These are phyloP conservation scores for Australoheros facetus DNA, from an alignment of 2,797 vertebrate genomes.

Conservation along the genomic window DNA sequence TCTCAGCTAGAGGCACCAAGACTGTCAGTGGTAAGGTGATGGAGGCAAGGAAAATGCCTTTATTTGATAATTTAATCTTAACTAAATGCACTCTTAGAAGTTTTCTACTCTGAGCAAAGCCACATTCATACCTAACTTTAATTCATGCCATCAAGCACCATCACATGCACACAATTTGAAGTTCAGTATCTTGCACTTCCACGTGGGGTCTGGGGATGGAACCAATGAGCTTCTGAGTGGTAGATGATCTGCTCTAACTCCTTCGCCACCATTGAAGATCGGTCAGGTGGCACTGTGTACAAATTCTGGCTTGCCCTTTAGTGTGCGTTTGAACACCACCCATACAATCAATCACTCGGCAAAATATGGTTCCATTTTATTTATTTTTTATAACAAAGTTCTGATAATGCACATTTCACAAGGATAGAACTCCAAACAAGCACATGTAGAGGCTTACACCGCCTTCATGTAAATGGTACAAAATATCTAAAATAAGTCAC, in stretches of 20 bases:
- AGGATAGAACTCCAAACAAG: conserved; percentile 67
- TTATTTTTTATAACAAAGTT: conserved; percentile 78
- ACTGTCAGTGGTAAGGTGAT: neutral
- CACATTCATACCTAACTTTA: neutral
- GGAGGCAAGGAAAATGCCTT: neutral
- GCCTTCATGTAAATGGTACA: conserved; percentile 59
- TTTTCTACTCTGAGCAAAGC: neutral
- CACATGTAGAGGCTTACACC: conserved; percentile 38
- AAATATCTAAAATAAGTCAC: conserved; percentile 61
- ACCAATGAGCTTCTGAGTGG: too few species aligned
- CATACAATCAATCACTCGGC: too few species aligned
- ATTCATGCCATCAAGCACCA: too few species aligned
- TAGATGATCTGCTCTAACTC: too few species aligned
- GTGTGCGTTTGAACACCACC: neutral
- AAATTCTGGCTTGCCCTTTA: neutral
- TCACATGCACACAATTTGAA: neutral
- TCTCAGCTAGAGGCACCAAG: neutral
- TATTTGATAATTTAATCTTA: neutral
- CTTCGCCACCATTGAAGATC: too few species aligned
- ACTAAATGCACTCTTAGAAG: neutral
- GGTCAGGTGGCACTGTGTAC: neutral
- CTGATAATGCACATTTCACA: conserved; percentile 79
- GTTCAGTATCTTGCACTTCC: neutral
- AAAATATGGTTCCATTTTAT: conserved; percentile 32
- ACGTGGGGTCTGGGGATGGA: too few species aligned